Conservation (phyloP, 1,140 invertebrate species). For the Musca vetustissima region DNA sequence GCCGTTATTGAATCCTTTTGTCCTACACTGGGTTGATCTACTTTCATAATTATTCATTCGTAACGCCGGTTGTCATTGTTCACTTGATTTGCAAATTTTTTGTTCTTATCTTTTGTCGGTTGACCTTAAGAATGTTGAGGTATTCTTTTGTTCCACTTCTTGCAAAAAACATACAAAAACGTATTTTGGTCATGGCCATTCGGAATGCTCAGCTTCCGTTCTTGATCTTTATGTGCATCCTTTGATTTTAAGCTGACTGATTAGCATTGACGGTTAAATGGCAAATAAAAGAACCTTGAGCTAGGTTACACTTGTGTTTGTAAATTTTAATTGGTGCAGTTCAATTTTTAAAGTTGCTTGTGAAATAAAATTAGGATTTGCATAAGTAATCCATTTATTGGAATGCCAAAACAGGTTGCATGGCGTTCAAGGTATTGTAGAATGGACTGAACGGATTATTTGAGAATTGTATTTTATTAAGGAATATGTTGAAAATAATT, state of each 20-base stretch:
- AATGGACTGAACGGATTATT: too few relatives aligned
- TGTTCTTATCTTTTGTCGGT: not conserved
- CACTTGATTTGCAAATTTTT: not conserved
- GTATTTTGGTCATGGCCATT: not conserved
- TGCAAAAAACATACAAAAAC: too few relatives aligned
- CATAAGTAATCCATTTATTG: constrained; percentile 2
- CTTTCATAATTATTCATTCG: constrained; percentile 22
- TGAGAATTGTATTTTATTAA: too few relatives aligned
- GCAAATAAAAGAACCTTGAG: constrained; percentile 3
- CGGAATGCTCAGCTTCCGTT: constrained; percentile 22
- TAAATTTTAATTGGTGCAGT: constrained; percentile 14
- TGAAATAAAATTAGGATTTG: constrained; percentile 5
- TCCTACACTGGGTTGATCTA: not conserved
- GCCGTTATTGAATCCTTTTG: constrained; percentile 7
- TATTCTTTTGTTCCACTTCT: not conserved
- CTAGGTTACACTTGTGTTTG: not conserved
- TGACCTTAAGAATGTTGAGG: not conserved
- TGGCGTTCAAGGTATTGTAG: too few relatives aligned
- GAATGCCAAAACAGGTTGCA: too few relatives aligned
- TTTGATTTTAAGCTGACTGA: not conserved
- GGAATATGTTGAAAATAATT: too few relatives aligned
- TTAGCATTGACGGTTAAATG: not conserved
- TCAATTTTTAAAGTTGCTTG: not conserved
- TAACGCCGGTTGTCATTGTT: constrained; percentile 16
- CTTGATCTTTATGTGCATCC: not conserved